Evolutionary conservation across 1,140 invertebrate species (phyloP), one percentile per base, ranked within the genome.

Genomic region (Nephila pilipes): DNA sequence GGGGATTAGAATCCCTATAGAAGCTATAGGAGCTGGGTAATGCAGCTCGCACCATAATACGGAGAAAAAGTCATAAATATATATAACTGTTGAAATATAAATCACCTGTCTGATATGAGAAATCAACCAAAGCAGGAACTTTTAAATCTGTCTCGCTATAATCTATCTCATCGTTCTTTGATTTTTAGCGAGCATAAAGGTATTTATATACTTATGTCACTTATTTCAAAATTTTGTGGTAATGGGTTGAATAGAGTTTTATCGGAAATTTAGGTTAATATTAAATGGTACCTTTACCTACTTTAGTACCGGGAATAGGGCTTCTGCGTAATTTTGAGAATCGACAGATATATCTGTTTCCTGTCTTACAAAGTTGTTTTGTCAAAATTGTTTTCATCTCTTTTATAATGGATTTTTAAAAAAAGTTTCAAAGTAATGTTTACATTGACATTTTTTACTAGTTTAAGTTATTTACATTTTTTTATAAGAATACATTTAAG

Each of bases 11-110:
- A 16, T 75, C 29, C 29, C 29, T 16, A 32, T 32, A 75, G 29
- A 75, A 29, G 25, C 29, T 16, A 32, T 32, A 75, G 29, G 32
- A 29, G 25, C 29, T 75, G 16, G 10, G 25, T 75, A 75, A 75
- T 36, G 65, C 8, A 16, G 2, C 16, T 25, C 5, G 3, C 18
- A 5, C 65, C 29, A 25, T 75, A 18, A 29, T 16, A 75, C 12
- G 65, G 25, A 32, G 25, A 29, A 32, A 32, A 75, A 32, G 25
- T 75, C 65, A 75, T 75, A 75, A 75, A 75, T 69, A 75, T 32
- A 75, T 75, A 32, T 32, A 75, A 32, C 65, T 36, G 65, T 75
- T 75, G 65, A 75, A 75, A 75, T 75, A 75, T 75, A 32, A 75
- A 75, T 75, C 29, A 32, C 65, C 65, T 36, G 29, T 75, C 65